These are phyloP conservation scores for Syrmaticus mikado DNA, from an alignment of 2,113 vertebrate genomes.

Conservation along the genomic window DNA sequence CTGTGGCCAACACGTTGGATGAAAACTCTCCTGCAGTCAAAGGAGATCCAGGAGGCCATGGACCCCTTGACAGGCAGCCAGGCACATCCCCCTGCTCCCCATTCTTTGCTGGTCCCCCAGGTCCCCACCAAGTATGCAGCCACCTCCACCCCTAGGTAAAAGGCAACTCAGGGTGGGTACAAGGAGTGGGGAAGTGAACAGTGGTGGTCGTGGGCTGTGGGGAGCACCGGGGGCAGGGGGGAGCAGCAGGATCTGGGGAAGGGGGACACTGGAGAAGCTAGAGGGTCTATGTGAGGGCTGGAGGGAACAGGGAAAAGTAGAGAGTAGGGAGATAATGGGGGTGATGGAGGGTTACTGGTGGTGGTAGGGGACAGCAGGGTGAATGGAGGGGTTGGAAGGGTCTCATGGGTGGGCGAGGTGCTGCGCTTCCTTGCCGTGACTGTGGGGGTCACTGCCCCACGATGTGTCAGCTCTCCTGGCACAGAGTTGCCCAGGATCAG, in stretches of 20 bases:
- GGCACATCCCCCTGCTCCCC: not conserved
- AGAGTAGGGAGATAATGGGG: not conserved
- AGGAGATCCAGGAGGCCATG: rapidly evolving
- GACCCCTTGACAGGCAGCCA: rapidly evolving
- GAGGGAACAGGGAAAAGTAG: no score
- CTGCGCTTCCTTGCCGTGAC: not conserved
- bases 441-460: not conserved
- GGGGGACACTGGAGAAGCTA: not conserved
- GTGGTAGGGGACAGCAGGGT: rapidly evolving
- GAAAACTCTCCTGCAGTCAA: not conserved
- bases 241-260: not conserved
- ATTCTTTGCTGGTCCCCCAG: not conserved
- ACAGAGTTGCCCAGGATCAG: rapidly evolving
- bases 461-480: not conserved
- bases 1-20: rapidly evolving
- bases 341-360: not conserved
- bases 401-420: not conserved
- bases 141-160: rapidly evolving
- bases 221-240: not conserved
- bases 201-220: not conserved
- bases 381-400: not conserved
- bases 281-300: not conserved
- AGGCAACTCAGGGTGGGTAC: not conserved
- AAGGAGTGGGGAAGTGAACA: not conserved
- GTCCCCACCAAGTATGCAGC: rapidly evolving